Base-by-base conservation (phyloP, 2,888 invertebrate genomes). In the Leucania comma region DNA sequence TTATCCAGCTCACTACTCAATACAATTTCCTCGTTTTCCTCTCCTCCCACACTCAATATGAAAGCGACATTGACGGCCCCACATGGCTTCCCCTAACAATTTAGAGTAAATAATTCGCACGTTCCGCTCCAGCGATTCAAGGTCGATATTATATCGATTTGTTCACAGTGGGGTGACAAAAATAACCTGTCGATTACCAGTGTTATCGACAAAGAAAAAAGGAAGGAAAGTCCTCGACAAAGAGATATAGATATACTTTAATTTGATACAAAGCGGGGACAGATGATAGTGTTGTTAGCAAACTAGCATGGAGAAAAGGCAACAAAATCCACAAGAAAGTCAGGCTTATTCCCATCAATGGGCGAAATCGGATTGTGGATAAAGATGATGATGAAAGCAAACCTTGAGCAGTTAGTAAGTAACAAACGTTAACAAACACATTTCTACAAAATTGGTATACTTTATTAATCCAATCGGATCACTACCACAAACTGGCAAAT, bases 91-190 rank as follows among this genome's bases (percentile, higher is more conserved):
- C 85, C 84, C 78, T 80, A 81, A 80, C 74, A 78, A 86, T 86
- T 86, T 84, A 86, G 86, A 87, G 88, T 88, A 87, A 91, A 92
- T 91, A 90, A 91, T 90, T 90, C 80, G 88, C 89, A 85, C 85
- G 87, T 90, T 91, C 91, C 91, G 90, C 89, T 84, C 78, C 88
- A 88, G 87, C 87, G 88, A 88, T 90, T 92, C 94, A 94, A 94
- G 94, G 94, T 93, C 92, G 89, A 87, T 87, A 86, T 87, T 85
- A 85, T 89, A 92, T 93, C 85, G 93, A 93, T 93, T 91, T 86
- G 76, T 82, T 78, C 75, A 76, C 83, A 68, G 71, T 85, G 83
- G 90, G 91, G 90, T 88, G 87, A 81, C 85, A 82, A 75, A 76
- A 72, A 75, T 78, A 73, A 75, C 68, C 56, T 56, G 58, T 73